phyloP scores from a whole-genome alignment of 1,140 invertebrate genomes.

The Drosophila lacteicornis region DNA sequence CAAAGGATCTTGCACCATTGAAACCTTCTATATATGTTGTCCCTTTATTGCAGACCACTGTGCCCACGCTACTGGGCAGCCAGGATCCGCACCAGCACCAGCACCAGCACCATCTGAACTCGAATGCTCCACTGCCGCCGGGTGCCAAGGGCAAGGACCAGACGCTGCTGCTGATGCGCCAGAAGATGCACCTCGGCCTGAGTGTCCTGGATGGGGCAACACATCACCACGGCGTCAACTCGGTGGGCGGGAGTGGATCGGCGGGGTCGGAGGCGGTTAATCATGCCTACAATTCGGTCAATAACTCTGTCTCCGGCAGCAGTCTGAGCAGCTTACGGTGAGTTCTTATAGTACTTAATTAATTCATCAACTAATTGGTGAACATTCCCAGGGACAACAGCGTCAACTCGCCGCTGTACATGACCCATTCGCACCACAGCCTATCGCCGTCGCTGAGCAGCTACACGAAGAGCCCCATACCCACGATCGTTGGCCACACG shows the following conservation, averaged over 20 bases:
- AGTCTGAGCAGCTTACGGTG: slow-evolving; percentile 76
- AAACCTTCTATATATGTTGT: no score
- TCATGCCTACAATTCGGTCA: slow-evolving; percentile 74
- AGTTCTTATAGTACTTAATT: not conserved
- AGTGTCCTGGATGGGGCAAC: slow-evolving; percentile 44
- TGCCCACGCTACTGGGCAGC: slow-evolving; percentile 69
- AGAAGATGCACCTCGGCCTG: slow-evolving; percentile 67
- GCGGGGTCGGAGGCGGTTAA: slow-evolving; percentile 47
- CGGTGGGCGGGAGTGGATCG: slow-evolving; percentile 12
- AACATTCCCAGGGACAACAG: slow-evolving; percentile 66
- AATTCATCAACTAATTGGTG: not conserved
- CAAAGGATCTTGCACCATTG: not conserved
- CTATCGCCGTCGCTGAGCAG: slow-evolving; percentile 75
- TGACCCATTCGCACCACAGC: slow-evolving; percentile 77
- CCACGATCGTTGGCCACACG: slow-evolving; percentile 74
- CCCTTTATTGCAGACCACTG: slow-evolving; percentile 52
- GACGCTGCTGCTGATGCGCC: slow-evolving; percentile 84
- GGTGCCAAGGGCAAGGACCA: slow-evolving; percentile 75
- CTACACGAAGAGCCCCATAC: slow-evolving; percentile 81
- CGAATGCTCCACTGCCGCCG: slow-evolving; percentile 87
- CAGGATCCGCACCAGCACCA: slow-evolving; percentile 57
- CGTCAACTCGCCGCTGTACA: slow-evolving; percentile 80
- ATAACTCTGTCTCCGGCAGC: slow-evolving; percentile 63
- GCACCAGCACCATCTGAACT: slow-evolving; percentile 76
- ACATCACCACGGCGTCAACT: slow-evolving; percentile 49